These are phyloP conservation scores for Ochlodes sylvanus DNA, from an alignment of 2,888 invertebrate genomes.

Conservation along the genomic window DNA sequence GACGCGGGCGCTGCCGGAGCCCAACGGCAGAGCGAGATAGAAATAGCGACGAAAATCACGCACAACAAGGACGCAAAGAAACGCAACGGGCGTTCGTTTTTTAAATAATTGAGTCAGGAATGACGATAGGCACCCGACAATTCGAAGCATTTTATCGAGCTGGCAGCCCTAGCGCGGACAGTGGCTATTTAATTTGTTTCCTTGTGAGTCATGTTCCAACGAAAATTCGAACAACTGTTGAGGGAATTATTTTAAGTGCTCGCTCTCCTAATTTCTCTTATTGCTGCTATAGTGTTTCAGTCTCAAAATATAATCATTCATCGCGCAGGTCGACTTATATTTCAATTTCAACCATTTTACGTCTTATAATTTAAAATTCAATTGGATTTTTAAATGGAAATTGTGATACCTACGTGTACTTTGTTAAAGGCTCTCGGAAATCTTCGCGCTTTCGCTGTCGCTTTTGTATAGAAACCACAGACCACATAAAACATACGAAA, in stretches of 20 bases:
- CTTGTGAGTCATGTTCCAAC: conserved; percentile 64
- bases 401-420: no score
- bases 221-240: conserved; percentile 57
- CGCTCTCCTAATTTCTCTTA: conserved; percentile 30
- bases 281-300: conserved; percentile 15
- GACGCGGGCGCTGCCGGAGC: conserved; percentile 70
- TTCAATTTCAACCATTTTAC: neutral
- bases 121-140: conserved; percentile 80
- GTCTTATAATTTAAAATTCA: conserved; percentile 19
- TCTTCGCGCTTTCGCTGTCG: no score
- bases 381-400: no score
- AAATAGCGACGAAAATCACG: conserved; percentile 58
- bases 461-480: no score
- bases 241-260: conserved; percentile 51
- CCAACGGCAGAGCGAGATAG: conserved; percentile 59
- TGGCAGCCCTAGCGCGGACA: conserved; percentile 74
- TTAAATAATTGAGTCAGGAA: conserved; percentile 82
- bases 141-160: conserved; percentile 77
- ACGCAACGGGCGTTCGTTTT: conserved; percentile 73
- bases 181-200: conserved; percentile 77
- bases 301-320: conserved; percentile 4
- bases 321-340: neutral
- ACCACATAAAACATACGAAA: no score
- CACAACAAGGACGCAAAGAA: conserved; percentile 63
- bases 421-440: no score